These are phyloP conservation scores for Rhodeus uyekii DNA, from an alignment of 2,797 vertebrate genomes.

Conservation along the genomic window DNA sequence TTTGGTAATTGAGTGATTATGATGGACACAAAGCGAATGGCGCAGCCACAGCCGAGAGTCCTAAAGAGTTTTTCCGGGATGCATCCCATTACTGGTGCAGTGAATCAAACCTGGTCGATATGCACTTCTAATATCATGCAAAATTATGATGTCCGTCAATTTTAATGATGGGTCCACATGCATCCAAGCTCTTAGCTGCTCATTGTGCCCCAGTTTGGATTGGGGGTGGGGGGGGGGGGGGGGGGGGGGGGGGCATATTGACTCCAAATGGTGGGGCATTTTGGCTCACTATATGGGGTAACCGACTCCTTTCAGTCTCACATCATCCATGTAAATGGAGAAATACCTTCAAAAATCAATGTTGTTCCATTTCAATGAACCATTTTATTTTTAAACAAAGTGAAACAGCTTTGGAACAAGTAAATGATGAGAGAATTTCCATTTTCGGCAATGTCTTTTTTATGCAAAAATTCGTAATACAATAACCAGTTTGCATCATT, in stretches of 20 bases:
- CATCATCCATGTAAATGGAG: neutral
- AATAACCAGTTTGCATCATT: neutral
- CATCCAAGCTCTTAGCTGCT: neutral
- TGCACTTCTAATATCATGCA: constrained; percentile 35
- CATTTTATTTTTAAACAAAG: neutral
- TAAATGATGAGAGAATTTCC: no score
- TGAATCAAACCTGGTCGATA: constrained; percentile 41
- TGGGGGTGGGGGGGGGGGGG: no score
- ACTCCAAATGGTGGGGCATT: neutral
- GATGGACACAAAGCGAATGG: constrained; percentile 54
- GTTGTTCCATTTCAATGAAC: no score
- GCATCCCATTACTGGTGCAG: constrained; percentile 38
- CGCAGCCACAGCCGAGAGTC: neutral
- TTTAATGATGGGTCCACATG: neutral
- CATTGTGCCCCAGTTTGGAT: neutral
- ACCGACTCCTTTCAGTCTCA: neutral
- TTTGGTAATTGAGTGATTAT: constrained; percentile 61
- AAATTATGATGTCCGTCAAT: constrained; percentile 31
- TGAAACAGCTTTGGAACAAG: no score
- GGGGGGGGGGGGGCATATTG: no score
- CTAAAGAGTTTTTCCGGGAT: constrained; percentile 40
- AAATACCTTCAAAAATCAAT: neutral
- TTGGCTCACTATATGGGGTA: neutral
- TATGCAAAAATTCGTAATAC: no score
- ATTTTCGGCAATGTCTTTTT: no score